Conservation (phyloP, 1,140 invertebrate species). For the silkworm (Bombyx mori) region DNA sequence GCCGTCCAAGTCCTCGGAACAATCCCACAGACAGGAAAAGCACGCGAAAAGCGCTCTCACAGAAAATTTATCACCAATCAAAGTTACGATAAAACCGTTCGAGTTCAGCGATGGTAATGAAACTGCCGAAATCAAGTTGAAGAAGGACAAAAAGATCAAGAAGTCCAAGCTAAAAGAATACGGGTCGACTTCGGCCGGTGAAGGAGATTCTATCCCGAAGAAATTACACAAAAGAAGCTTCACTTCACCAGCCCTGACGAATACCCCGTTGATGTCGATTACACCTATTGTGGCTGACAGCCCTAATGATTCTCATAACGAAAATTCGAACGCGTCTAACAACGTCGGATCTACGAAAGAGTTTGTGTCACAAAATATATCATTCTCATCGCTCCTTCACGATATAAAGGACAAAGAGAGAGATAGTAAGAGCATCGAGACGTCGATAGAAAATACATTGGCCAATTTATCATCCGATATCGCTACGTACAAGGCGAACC, state of each 20-base stretch:
- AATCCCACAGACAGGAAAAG: constrained; percentile 41
- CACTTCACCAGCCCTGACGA: constrained; percentile 63
- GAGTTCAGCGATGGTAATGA: constrained; percentile 61
- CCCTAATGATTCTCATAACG: constrained; percentile 64
- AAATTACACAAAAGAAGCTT: constrained; percentile 63
- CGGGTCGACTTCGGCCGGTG: constrained; percentile 24
- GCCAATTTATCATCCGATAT: constrained; percentile 60
- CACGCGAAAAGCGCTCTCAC: constrained; percentile 18
- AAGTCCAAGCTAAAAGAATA: constrained; percentile 39
- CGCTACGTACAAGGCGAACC: constrained; percentile 68
- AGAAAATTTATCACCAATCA: constrained; percentile 67
- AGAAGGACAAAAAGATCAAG: constrained; percentile 56
- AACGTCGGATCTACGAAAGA: constrained; percentile 30
- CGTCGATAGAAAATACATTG: constrained; percentile 53
- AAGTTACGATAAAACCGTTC: constrained; percentile 74
- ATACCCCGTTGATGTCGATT: constrained; percentile 68
- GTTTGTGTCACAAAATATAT: constrained; percentile 56
- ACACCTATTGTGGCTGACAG: constrained; percentile 67
- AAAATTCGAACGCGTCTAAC: constrained; percentile 40
- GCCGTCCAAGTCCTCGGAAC: constrained; percentile 33
- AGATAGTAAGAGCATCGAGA: constrained; percentile 56
- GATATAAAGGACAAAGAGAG: constrained; percentile 42
- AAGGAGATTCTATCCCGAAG: constrained; percentile 40
- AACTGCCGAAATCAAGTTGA: constrained; percentile 33
- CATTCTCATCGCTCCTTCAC: constrained; percentile 60